Evolutionary conservation across 2,888 invertebrate genomes (phyloP), one percentile per base, ranked within the genome.

Genomic region (Parnassius smintheus): DNA sequence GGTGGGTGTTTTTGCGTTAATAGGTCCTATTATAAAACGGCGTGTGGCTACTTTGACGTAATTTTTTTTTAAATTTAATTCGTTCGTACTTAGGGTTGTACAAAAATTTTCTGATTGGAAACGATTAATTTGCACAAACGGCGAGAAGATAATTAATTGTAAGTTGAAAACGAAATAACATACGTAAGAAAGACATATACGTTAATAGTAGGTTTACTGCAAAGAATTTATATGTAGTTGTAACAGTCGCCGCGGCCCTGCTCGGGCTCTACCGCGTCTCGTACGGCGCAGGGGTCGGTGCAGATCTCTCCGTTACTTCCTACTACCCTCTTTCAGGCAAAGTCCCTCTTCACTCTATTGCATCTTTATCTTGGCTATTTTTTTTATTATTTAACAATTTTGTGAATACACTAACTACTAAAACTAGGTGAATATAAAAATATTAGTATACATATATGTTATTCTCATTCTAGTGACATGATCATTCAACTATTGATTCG

Each of bases 161-260:
- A 86, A 88, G 80, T 75, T 75, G 73, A 81, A 81, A 86, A 85
- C 82, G 86, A 86, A 90, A 88, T 89, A 87, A 91, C 86, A 91
- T 91, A 91, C 91, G 91, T 91, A 91, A 91, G 87, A 89, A 91
- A 91, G 91, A 91, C 91, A 91, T 91, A 91, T 91, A 91, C 91
- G 87, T 85, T 88, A 90, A 84, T 83, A 81, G 82, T 91, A 90
- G 87, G 88, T 81, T 83, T 85, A 88, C 78, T 83, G 77, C 86
- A 82, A 88, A 81, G 89, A 89, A 90, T 89, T 89, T 90, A 90
- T 88, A 85, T 74, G 79, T 73, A 71, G 77, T 67, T 65, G 72
- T 70, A 65, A 66, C 60, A 77, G 77, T 75, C 69, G 70, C 70
- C 71, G 74, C 72, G 70, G 65, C 72, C 53, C 46, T 25, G 10